Base-by-base conservation (phyloP, 2,113 vertebrate species). In the Abramis brama region DNA sequence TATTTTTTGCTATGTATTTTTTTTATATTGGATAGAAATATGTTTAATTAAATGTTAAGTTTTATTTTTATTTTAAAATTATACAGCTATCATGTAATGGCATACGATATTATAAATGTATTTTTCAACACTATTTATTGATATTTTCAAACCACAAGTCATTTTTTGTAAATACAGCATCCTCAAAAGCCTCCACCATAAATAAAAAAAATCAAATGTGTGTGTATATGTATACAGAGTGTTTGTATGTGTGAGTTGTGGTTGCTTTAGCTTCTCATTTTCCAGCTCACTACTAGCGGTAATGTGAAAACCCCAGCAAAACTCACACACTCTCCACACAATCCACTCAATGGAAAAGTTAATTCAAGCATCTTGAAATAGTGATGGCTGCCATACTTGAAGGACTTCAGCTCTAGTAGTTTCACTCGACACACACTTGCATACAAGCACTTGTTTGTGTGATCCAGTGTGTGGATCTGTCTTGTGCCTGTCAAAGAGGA, bases 201-300 rank as follows among this genome's bases (percentile, higher is more conserved):
- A 47, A 74, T 45, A 12, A 13, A 47, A 71, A 66, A 17, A 39
- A 55, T 25, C 25, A 11, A 77, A 33, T 33, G 27, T 81, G 86
- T 82, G 66, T 64, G 84, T 86, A 6, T 71, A 39, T 21, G 70
- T 60, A 55, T 86, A 73, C n/a, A 39, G 79, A 90, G 83, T 87
- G 86, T 90, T 85, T 82, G 84, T 83, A 85, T 86, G 79, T 82
- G 86, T 43, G 71, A 93, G 91, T 92, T 90, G 88, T 88, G 89
- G 88, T 82, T 88, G 74, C 82, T 89, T 90, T 91, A 87, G 90
- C 91, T 94, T 94, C 92, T 94, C 92, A 94, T 95, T 94, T 94
- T 94, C 94, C 94, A 94, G 92, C 93, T 91, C 93, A 94, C 89
- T 93, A 92, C 93, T 92, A 90, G 90, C 68, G 88, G 90, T 95